phyloP scores from a whole-genome alignment of 37 sponge, comb jelly and placozoan species.

The Amphimedon queenslandica region DNA sequence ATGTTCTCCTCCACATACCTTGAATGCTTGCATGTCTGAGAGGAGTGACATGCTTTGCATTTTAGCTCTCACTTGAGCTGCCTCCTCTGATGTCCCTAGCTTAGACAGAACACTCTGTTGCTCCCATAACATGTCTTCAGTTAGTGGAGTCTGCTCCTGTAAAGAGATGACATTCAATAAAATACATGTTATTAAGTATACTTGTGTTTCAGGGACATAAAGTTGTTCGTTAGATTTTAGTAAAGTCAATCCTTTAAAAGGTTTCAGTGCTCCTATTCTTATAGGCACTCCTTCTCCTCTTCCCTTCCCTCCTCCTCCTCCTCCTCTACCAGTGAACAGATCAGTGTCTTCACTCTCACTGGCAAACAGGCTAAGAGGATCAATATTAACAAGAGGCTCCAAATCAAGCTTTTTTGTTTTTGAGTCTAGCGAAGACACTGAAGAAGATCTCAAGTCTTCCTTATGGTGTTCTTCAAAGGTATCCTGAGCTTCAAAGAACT shows the following conservation, averaged over 20 bases:
- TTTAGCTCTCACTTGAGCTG: conserved; percentile 75
- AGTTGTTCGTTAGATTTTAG: conserved; percentile 68
- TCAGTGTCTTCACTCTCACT: neutral
- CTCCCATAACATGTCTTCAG: conserved; percentile 92
- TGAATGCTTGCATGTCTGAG: conserved; percentile 99
- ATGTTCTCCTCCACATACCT: conserved; percentile 62
- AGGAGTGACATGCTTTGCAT: conserved; percentile 93
- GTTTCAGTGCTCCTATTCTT: conserved; percentile 44
- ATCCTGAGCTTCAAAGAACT: conserved; percentile 74
- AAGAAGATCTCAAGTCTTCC: neutral
- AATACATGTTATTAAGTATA: neutral
- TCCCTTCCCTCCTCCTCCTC: neutral
- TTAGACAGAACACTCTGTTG: conserved; percentile 71
- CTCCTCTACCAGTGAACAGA: neutral
- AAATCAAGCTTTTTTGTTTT: neutral
- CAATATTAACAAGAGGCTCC: neutral
- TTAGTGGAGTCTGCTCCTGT: conserved; percentile 86
- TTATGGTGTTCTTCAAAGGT: too few species aligned
- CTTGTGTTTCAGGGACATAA: conserved; percentile 83
- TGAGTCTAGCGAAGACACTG: neutral
- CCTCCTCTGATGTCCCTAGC: conserved; percentile 92
- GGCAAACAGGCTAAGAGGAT: neutral
- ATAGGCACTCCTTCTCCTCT: conserved; percentile 27
- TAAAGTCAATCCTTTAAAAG: conserved; percentile 62
- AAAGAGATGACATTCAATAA: neutral